Percentiles rank a stretch among this genome's conserved stretches.
Conservation (phyloP, 1,140 invertebrate genomes). For the Aphaenogaster ashmeadi region DNA sequence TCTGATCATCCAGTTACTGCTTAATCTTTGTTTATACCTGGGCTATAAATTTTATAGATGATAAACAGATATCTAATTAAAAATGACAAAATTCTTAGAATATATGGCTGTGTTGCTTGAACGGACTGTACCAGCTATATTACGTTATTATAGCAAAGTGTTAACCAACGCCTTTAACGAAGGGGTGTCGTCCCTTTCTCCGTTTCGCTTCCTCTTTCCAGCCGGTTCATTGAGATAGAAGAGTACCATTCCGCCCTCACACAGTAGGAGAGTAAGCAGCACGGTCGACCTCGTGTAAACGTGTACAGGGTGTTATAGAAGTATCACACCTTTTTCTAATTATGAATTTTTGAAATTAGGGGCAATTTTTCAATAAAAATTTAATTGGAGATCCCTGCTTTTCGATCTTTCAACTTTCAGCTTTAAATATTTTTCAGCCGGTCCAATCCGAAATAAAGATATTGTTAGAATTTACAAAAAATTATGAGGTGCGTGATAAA, state of each 20-base stretch:
- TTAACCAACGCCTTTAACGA: slow-evolving; percentile 83
- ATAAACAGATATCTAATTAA: not conserved
- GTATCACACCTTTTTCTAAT: not conserved
- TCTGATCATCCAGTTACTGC: not conserved
- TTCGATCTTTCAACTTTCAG: not conserved
- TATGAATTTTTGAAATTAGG: not conserved
- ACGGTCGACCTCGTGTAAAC: slow-evolving; percentile 27
- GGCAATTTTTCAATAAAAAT: not conserved
- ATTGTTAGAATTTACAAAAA: not conserved
- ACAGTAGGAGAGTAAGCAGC: slow-evolving; percentile 36
- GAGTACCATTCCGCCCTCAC: slow-evolving; percentile 20
- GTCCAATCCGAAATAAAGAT: not conserved
- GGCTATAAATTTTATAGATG: not conserved
- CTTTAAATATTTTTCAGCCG: not conserved
- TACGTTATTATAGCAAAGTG: slow-evolving; percentile 83
- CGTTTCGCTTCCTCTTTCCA: slow-evolving; percentile 67
- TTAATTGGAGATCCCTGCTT: not conserved
- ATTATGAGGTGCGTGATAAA: not conserved
- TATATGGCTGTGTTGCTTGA: slow-evolving; percentile 61
- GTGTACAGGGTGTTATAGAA: slow-evolving; percentile 29
- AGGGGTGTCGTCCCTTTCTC: slow-evolving; percentile 64
- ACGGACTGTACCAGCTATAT: slow-evolving; percentile 74
- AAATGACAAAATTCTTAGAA: not conserved
- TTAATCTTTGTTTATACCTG: not conserved
- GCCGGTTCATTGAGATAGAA: slow-evolving; percentile 46